Base-by-base conservation (phyloP, 2,888 invertebrate genomes). In the Cataglyphis albicans region DNA sequence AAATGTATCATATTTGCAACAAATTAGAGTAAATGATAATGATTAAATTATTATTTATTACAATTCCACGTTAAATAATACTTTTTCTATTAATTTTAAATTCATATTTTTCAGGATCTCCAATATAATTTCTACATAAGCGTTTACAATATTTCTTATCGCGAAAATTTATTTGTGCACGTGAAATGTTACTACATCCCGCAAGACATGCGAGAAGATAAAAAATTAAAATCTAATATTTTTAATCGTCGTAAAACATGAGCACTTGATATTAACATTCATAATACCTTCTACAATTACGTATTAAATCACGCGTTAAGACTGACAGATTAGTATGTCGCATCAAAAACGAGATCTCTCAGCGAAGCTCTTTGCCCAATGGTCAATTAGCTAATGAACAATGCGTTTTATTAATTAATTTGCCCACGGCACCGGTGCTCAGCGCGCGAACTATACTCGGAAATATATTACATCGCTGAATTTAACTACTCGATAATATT, bases 351-450 rank as follows among this genome's bases (percentile, higher is more conserved):
- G 65, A 72, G 64, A 80, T 75, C 81, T 65, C 57, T 72, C 67
- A 44, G 57, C 80, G 55, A 74, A 80, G 75, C 76, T 75, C 76
- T 80, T 72, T 61, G 65, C 84, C 83, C 82, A 86, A 90, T 90
- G 88, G 84, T 87, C 87, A 90, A 91, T 91, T 91, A 91, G 87
- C 88, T 91, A 90, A 91, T 89, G 89, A 86, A 88, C 89, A 63
- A 83, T 87, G 86, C 83, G 81, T 84, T 86, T 89, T 88, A 87
- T 88, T 89, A 90, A 91, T 90, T 88, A 88, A 88, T 88, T 84
- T 65, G 15, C 63, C 52, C 72, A 18, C 10, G 52, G 67, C 52
- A 41, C 70, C 73, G 1, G 18, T 18, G 18, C 55, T 65, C 74
- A 65, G n/a, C 35, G 25, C 48, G 65, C 73, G 67, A 9, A 83